A percentile compares a stretch with the other conserved stretches of the same genome.
These are phyloP conservation scores for Sandelia bainsii DNA, from an alignment of 2,797 vertebrate genomes.

Conservation along the genomic window DNA sequence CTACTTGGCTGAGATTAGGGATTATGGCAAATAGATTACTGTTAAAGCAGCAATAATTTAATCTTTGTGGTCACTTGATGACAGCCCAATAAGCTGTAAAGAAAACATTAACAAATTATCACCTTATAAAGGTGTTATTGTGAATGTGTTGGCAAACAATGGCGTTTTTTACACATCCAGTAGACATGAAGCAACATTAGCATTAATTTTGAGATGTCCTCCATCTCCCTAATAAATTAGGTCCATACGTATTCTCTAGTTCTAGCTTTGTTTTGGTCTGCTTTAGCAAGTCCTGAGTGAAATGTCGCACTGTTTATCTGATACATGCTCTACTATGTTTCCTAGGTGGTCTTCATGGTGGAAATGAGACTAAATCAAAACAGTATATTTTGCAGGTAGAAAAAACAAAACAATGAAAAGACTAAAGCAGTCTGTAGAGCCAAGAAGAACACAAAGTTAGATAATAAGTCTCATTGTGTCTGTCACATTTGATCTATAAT, in stretches of 20 bases:
- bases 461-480: neutral
- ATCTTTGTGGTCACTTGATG: neutral
- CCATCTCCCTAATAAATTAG: constrained; percentile 15
- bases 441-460: constrained; percentile 17
- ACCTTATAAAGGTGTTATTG: neutral
- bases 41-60: constrained; percentile 1
- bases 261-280: constrained; percentile 30
- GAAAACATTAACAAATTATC: constrained; percentile 21
- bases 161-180: constrained; percentile 23
- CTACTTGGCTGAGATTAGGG: neutral
- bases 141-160: constrained; percentile 13
- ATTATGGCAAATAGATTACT: neutral
- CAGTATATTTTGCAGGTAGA: neutral
- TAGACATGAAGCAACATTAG: constrained; percentile 6
- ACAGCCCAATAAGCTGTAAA: constrained; percentile 10
- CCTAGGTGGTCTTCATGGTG: constrained; percentile 9
- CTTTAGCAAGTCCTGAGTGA: constrained; percentile 1
- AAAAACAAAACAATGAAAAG: constrained; percentile 11
- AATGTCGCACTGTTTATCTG: constrained; percentile 16
- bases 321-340: neutral
- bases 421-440: constrained; percentile 1
- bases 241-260: constrained; percentile 2
- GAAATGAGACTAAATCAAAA: constrained; percentile 18
- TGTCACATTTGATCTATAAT: constrained; percentile 19
- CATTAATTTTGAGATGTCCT: constrained; percentile 24